These are phyloP conservation scores for Gallinago solitaria DNA, from an alignment of 2,797 vertebrate genomes.

Conservation along the genomic window DNA sequence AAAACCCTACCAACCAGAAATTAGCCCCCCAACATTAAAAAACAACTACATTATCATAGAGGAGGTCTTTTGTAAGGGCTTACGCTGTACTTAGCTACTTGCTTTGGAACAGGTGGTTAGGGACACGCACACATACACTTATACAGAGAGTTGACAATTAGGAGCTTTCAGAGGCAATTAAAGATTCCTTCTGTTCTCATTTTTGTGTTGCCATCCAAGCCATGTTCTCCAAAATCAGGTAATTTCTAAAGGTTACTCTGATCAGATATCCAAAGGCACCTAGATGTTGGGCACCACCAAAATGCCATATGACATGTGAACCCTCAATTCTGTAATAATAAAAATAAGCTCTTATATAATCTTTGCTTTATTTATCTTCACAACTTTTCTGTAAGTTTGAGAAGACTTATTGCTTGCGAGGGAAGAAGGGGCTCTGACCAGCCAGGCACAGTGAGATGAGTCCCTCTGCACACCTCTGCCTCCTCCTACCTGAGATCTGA, in stretches of 20 bases:
- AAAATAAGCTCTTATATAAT: neutral
- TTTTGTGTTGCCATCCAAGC: neutral
- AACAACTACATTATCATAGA: neutral
- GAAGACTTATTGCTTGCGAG: fast-evolving
- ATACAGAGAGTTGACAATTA: neutral
- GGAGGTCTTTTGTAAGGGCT: neutral
- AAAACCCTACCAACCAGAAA: neutral
- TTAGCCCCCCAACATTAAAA: neutral
- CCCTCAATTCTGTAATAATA: neutral
- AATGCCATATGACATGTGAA: neutral
- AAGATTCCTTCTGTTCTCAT: fast-evolving
- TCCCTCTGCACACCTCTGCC: neutral
- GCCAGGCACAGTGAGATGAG: fast-evolving
- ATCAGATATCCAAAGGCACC: neutral
- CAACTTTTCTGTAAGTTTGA: neutral
- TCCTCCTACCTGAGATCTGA: neutral
- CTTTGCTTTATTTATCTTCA: neutral
- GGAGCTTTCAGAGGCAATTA: neutral
- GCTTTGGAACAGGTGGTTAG: neutral
- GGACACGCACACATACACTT: fast-evolving
- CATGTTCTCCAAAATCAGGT: neutral
- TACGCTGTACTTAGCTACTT: neutral
- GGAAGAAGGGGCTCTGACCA: neutral
- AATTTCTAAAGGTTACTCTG: neutral
- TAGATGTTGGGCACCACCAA: neutral